phyloP scores from a whole-genome alignment of 1,140 invertebrate species.

The Diplogasteroides magnus region DNA sequence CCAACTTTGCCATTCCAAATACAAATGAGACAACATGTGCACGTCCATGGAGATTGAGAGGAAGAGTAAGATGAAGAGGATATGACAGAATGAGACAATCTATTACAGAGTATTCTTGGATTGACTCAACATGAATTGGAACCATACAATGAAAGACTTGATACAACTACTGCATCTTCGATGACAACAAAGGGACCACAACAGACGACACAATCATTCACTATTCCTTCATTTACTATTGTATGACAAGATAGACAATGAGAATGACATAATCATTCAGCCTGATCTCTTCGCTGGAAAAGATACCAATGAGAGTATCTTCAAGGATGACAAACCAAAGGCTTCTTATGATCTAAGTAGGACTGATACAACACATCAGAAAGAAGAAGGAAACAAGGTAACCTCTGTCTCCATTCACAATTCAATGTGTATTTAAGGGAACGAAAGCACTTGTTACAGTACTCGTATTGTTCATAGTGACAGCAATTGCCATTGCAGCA shows the following conservation, averaged over 20 bases:
- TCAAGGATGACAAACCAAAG: conserved; percentile 18
- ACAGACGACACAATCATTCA: conserved; percentile 3
- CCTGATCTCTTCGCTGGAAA: conserved; percentile 20
- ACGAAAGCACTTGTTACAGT: conserved; percentile 10
- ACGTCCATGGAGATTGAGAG: conserved; percentile 9
- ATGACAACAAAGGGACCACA: conserved; percentile 10
- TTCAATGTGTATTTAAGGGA: background rate
- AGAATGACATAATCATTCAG: conserved; percentile 5
- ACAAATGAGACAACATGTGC: conserved; percentile 28
- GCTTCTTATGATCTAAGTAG: conserved; percentile 14
- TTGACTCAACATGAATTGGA: conserved; percentile 1
- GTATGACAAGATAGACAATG: background rate
- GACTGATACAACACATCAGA: conserved; percentile 10
- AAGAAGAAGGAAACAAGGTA: conserved; percentile 4
- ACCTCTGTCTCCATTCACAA: too few species aligned
- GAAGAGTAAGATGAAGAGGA: background rate
- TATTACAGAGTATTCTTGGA: background rate
- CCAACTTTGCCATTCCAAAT: conserved; percentile 18
- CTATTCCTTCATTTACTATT: conserved; percentile 17
- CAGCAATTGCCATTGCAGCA: conserved; percentile 21
- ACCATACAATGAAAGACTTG: conserved; percentile 19
- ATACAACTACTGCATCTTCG: conserved; percentile 27
- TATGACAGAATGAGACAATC: background rate
- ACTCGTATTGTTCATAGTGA: conserved; percentile 11
- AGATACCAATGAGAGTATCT: conserved; percentile 20